Conservation (phyloP, 2,797 vertebrate species). For the Hoplostethus atlanticus region DNA sequence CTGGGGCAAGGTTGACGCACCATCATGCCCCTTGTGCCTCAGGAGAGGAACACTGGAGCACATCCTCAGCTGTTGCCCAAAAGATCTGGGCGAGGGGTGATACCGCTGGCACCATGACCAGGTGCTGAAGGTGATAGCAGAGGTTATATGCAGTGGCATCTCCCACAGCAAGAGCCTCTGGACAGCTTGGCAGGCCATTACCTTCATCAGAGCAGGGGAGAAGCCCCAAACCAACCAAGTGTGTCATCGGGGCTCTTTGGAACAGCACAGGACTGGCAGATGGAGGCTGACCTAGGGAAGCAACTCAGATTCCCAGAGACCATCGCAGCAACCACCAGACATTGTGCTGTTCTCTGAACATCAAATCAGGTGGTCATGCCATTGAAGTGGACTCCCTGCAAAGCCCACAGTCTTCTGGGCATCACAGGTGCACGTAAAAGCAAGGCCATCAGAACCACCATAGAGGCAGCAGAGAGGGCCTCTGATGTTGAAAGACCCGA, state of each 20-base stretch:
- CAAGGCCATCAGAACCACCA: background rate
- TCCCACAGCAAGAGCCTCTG: no score
- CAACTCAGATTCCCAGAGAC: background rate
- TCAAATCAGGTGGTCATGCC: background rate
- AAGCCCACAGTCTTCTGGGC: background rate
- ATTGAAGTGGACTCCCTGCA: background rate
- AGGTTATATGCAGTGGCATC: no score
- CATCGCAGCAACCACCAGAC: background rate
- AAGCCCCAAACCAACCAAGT: background rate
- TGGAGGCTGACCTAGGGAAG: background rate
- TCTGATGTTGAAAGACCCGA: no score
- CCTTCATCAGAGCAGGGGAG: no score
- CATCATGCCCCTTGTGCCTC: no score
- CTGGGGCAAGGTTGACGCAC: no score
- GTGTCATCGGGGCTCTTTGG: background rate
- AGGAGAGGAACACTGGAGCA: no score
- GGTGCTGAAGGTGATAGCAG: no score
- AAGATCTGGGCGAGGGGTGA: no score
- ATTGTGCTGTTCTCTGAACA: background rate
- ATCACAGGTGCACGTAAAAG: background rate
- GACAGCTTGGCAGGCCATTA: no score
- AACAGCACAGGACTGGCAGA: background rate
- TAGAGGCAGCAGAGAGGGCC: background rate
- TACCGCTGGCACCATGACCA: no score
- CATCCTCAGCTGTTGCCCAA: no score